Evolutionary conservation across 2,113 vertebrate genomes (phyloP).

Genomic region (Speoplatyrhinus poulsoni): DNA sequence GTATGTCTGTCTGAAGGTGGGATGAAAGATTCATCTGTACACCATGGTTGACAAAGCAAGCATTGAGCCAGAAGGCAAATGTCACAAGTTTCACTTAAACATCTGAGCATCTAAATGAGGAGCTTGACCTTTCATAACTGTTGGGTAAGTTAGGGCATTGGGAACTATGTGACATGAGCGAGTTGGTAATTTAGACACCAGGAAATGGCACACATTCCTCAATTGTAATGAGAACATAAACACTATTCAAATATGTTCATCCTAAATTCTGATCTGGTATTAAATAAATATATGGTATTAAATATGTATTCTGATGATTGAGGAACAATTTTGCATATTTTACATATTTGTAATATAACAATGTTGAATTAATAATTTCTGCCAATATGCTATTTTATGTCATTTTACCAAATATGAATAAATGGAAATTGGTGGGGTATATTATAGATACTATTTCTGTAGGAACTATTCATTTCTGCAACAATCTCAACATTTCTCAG

Average conservation of each 20-base stretch:
- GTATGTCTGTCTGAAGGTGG: constrained; percentile 48
- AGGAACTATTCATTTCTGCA: neutral
- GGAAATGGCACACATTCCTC: constrained; percentile 72
- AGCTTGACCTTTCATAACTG: constrained; percentile 41
- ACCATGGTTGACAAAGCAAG: constrained; percentile 57
- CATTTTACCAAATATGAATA: no score
- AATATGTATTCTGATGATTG: no score
- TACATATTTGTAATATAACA: no score
- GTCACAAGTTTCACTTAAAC: constrained; percentile 51
- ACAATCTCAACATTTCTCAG: constrained; percentile 6
- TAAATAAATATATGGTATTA: no score
- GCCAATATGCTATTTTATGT: no score
- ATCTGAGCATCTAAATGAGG: constrained; percentile 33
- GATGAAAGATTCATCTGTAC: constrained; percentile 58
- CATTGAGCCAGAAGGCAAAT: constrained; percentile 50
- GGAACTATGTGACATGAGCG: constrained; percentile 48
- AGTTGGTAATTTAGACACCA: constrained; percentile 54
- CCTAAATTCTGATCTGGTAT: no score
- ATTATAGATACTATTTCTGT: no score
- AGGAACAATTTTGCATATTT: no score
- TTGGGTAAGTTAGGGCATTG: constrained; percentile 33
- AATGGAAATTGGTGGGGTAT: no score
- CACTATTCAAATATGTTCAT: no score
- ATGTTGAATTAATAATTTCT: no score
- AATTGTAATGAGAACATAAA: no score